Percentiles rank a stretch among this genome's conserved stretches.
These are phyloP conservation scores for Alaudala cheleensis DNA, from an alignment of 2,113 vertebrate species.

Conservation along the genomic window DNA sequence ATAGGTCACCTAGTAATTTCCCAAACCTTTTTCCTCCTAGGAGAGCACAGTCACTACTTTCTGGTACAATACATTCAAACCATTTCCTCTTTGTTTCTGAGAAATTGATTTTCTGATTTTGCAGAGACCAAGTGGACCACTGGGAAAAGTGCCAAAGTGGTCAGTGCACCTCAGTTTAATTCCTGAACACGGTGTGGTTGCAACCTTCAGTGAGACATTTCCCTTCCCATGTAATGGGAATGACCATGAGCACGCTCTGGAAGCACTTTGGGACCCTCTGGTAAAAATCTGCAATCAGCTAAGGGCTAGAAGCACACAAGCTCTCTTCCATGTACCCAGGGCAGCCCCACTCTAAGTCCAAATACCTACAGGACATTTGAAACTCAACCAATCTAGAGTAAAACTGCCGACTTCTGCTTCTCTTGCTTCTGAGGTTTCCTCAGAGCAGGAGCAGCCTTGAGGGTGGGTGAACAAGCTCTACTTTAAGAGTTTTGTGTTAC, in stretches of 20 bases:
- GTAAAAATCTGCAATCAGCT: neutral
- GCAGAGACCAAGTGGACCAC: neutral
- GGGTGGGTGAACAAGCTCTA: neutral
- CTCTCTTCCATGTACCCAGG: rapidly evolving
- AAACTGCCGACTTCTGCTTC: neutral
- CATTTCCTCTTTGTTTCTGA: neutral
- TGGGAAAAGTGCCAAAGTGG: neutral
- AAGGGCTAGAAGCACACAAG: neutral
- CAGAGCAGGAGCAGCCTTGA: neutral
- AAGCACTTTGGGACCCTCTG: neutral
- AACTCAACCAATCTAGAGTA: neutral
- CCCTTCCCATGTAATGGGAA: neutral
- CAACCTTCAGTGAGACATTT: neutral
- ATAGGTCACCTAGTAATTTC: neutral
- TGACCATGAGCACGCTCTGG: rapidly evolving
- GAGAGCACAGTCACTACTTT: neutral
- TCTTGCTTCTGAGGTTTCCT: neutral
- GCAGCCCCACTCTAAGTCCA: neutral
- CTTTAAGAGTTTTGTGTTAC: neutral
- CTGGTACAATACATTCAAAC: neutral
- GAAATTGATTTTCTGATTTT: neutral
- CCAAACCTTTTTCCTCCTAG: neutral
- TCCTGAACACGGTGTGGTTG: rapidly evolving
- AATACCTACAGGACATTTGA: neutral
- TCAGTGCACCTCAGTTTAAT: neutral